Percentiles rank a stretch among this genome's conserved stretches.
Evolutionary conservation across 1,140 invertebrate genomes (phyloP).

Genomic region (Aphaenogaster floridana): DNA sequence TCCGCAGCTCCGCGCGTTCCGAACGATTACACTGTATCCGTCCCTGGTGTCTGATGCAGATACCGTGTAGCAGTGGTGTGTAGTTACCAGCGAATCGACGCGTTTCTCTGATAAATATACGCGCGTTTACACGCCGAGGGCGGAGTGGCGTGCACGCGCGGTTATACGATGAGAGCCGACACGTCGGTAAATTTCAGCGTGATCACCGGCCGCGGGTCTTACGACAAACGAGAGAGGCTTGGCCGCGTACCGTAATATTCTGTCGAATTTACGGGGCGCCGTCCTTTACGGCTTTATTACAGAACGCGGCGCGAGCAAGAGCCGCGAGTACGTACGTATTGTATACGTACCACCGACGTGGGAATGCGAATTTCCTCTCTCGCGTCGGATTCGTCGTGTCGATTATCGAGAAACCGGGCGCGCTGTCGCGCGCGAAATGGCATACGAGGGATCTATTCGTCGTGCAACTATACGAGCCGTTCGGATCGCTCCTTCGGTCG

Average conservation of each 20-base stretch:
- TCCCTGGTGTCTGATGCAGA: conserved; percentile 55
- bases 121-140: conserved; percentile 30
- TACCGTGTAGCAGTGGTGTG: conserved; percentile 40
- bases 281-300: conserved; percentile 82
- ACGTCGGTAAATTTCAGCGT: conserved; percentile 79
- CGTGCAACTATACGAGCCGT: background rate
- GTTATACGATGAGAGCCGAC: conserved; percentile 73
- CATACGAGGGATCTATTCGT: conserved; percentile 13
- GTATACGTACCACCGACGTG: background rate
- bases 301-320: conserved; percentile 64
- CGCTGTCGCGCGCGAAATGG: conserved; percentile 19
- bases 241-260: conserved; percentile 77
- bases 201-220: conserved; percentile 76
- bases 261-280: conserved; percentile 79
- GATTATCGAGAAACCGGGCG: conserved; percentile 39
- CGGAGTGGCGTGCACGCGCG: conserved; percentile 31
- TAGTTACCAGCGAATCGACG: conserved; percentile 65
- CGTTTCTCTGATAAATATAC: conserved; percentile 70
- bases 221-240: conserved; percentile 73
- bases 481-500: conserved; percentile 8
- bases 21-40: conserved; percentile 50
- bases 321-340: conserved; percentile 28
- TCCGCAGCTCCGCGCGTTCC: background rate
- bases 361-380: conserved; percentile 21
- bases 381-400: conserved; percentile 16